Conservation (phyloP, 1,140 invertebrate species). For the Halesus radiatus region DNA sequence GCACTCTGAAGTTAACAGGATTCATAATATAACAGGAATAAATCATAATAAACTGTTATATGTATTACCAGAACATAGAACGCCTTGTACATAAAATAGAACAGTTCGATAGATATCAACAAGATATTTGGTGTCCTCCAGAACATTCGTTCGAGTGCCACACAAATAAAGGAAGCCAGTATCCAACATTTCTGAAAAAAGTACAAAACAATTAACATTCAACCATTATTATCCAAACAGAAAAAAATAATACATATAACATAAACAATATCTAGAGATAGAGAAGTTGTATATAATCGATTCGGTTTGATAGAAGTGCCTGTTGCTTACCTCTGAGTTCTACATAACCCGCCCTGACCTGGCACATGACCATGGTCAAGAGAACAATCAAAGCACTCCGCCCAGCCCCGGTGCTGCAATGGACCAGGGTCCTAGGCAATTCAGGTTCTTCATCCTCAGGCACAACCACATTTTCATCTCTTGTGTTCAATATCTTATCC, state of each 20-base stretch:
- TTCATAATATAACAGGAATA: too few species aligned
- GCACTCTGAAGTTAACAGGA: too few species aligned
- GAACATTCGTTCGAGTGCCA: constrained; percentile 63
- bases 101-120: constrained; percentile 66
- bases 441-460: too few species aligned
- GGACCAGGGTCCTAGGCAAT: constrained; percentile 45
- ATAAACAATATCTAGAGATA: too few species aligned
- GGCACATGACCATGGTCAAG: constrained; percentile 61
- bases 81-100: constrained; percentile 67
- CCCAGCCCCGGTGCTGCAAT: constrained; percentile 60
- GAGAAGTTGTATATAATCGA: too few species aligned
- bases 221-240: too few species aligned
- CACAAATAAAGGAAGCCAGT: constrained; percentile 62
- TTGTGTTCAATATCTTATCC: constrained; percentile 61
- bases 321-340: constrained; percentile 60
- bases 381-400: constrained; percentile 62
- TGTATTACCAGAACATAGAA: constrained; percentile 65
- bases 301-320: too few species aligned
- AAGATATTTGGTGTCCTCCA: constrained; percentile 66
- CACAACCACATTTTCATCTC: constrained; percentile 48
- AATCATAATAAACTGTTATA: background rate
- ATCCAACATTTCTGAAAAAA: constrained; percentile 64
- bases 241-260: too few species aligned
- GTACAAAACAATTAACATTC: background rate
- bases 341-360: constrained; percentile 64